phyloP scores from a whole-genome alignment of 2,113 vertebrate species.

The Osmerus mordax region DNA sequence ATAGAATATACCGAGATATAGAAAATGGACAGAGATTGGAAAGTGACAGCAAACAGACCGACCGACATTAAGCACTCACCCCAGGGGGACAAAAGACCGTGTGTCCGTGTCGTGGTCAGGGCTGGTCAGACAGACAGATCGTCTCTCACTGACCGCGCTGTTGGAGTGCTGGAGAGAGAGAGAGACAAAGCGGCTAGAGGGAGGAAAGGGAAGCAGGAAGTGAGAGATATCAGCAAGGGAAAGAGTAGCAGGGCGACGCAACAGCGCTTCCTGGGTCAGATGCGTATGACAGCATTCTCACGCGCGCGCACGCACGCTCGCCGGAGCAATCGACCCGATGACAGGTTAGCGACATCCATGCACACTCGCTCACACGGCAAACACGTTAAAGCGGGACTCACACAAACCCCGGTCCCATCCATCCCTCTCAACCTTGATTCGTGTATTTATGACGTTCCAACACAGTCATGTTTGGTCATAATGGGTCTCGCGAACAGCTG shows the following conservation, averaged over 20 bases:
- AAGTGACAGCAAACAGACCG: too few relatives aligned
- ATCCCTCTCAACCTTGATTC: too few relatives aligned
- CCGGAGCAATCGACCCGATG: too few relatives aligned
- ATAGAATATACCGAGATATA: not conserved
- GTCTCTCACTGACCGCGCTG: not conserved
- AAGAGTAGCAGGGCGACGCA: not conserved
- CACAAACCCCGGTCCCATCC: too few relatives aligned
- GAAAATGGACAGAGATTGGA: not conserved
- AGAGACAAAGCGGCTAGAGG: not conserved
- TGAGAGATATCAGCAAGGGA: not conserved
- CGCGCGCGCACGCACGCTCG: too few relatives aligned
- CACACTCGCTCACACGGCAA: too few relatives aligned
- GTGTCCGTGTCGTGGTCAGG: not conserved
- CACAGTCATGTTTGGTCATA: too few relatives aligned
- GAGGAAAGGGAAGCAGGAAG: not conserved
- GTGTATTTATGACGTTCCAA: too few relatives aligned
- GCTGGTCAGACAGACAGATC: not conserved
- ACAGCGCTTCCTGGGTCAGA: not conserved
- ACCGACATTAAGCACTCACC: not conserved
- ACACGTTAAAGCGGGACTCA: not conserved
- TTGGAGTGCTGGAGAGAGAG: not conserved
- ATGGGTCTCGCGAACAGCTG: too few relatives aligned
- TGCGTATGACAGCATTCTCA: not conserved
- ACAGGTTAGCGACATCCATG: too few relatives aligned
- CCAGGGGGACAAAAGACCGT: not conserved